Conservation (phyloP, 2,888 invertebrate genomes). For the Drosophila setosimentum region DNA sequence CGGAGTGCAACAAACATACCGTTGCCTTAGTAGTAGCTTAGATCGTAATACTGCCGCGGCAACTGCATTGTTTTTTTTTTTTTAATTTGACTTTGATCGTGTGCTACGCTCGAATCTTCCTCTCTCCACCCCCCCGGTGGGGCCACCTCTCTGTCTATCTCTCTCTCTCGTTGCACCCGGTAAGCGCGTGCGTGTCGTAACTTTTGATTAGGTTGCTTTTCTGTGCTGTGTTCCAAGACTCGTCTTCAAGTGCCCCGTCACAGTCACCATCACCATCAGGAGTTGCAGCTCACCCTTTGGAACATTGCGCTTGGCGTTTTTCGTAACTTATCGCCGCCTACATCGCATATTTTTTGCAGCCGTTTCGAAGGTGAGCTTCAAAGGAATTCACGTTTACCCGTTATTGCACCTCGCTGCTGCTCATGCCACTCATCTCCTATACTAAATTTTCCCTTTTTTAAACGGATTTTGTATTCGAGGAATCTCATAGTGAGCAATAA, state of each 20-base stretch:
- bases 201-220: conserved; percentile 73
- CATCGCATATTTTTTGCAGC: conserved; percentile 60
- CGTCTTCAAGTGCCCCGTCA: conserved; percentile 47
- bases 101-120: conserved; percentile 32
- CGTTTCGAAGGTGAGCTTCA: conserved; percentile 55
- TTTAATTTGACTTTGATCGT: conserved; percentile 72
- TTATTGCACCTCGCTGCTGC: conserved; percentile 30
- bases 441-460: conserved; percentile 4
- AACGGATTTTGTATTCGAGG: conserved; percentile 27
- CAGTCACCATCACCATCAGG: conserved; percentile 13
- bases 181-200: conserved; percentile 79
- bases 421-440: not conserved
- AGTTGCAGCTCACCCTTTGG: conserved; percentile 58
- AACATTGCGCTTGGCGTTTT: conserved; percentile 56
- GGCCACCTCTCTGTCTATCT: not conserved
- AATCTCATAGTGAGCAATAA: conserved; percentile 4
- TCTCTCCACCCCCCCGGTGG: not conserved
- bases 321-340: conserved; percentile 78
- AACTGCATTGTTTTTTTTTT: conserved; percentile 58
- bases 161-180: conserved; percentile 1
- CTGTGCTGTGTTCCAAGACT: conserved; percentile 37
- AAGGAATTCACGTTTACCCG: conserved; percentile 50
- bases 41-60: conserved; percentile 53
- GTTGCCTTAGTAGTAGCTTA: conserved; percentile 35
- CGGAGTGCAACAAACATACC: conserved; percentile 29